A percentile compares a stretch with the other conserved stretches of the same genome.
Conservation (phyloP, 2,797 vertebrate genomes). For the Lutra lutra region DNA sequence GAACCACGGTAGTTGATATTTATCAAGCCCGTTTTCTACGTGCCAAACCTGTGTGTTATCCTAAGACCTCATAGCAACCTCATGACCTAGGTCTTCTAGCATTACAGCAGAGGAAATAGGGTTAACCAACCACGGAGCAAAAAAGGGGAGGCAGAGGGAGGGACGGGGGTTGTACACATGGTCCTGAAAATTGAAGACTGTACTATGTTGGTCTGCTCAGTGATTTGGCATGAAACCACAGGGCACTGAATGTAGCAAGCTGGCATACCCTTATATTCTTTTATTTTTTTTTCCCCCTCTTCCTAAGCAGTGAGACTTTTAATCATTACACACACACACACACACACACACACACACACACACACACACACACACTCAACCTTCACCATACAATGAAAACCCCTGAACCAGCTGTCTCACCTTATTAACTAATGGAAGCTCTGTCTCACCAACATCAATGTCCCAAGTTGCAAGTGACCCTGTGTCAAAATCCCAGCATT, state of each 20-base stretch:
- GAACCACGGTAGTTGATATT: background rate
- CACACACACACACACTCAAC: background rate
- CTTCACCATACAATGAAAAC: background rate
- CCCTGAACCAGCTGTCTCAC: background rate
- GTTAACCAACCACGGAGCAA: background rate
- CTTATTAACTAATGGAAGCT: background rate
- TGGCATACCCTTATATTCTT: background rate
- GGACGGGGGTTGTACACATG: background rate
- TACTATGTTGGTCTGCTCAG: background rate
- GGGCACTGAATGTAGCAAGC: background rate
- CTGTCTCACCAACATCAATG: background rate
- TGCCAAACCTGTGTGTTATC: background rate
- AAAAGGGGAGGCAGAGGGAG: background rate
- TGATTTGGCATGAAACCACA: background rate
- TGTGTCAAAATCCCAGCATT: background rate
- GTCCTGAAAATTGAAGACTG: background rate
- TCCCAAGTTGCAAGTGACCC: background rate
- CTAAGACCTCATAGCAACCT: background rate
- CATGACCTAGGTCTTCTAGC: background rate
- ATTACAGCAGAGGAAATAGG: background rate
- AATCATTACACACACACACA: background rate
- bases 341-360: background rate
- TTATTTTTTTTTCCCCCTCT: background rate
- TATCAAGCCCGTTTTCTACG: background rate
- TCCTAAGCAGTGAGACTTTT: conserved; percentile 27